Conservation (phyloP, 2,888 invertebrate species). For the Aethes cnicana region DNA sequence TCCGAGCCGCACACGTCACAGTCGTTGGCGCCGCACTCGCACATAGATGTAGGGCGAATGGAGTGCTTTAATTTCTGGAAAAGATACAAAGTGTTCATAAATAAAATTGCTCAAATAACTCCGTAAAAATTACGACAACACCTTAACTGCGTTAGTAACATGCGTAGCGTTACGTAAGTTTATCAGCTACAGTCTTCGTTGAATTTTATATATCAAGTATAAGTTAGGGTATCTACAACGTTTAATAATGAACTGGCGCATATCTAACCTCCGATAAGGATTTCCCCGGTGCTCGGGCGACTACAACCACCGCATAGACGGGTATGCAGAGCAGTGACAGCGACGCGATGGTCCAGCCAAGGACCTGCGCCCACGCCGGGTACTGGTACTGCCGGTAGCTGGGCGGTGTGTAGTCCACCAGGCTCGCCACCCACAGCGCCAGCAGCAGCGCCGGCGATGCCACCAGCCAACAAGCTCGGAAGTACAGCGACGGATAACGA, state of each 20-base stretch:
- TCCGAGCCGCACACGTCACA: constrained; percentile 84
- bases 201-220: too few species aligned
- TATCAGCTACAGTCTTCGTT: too few species aligned
- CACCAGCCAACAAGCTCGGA: constrained; percentile 92
- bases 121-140: too few species aligned
- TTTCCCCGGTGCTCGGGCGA: constrained; percentile 87
- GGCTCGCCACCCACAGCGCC: constrained; percentile 93
- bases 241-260: too few species aligned
- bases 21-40: constrained; percentile 90
- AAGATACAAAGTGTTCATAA: neutral
- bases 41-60: constrained; percentile 87
- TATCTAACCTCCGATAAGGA: constrained; percentile 86
- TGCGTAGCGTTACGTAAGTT: too few species aligned
- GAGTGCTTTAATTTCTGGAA: constrained; percentile 89
- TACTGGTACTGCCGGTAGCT: constrained; percentile 92
- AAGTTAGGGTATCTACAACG: too few species aligned
- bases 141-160: too few species aligned
- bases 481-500: constrained; percentile 88
- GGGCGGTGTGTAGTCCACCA: constrained; percentile 93
- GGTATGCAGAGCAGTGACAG: constrained; percentile 93
- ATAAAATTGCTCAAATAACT: too few species aligned
- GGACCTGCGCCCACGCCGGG: constrained; percentile 91
- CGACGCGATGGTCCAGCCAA: constrained; percentile 94
- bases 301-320: constrained; percentile 87
- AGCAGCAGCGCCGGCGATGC: constrained; percentile 91